phyloP scores from a whole-genome alignment of 2,888 invertebrate species.

The Aphodius sticticus region DNA sequence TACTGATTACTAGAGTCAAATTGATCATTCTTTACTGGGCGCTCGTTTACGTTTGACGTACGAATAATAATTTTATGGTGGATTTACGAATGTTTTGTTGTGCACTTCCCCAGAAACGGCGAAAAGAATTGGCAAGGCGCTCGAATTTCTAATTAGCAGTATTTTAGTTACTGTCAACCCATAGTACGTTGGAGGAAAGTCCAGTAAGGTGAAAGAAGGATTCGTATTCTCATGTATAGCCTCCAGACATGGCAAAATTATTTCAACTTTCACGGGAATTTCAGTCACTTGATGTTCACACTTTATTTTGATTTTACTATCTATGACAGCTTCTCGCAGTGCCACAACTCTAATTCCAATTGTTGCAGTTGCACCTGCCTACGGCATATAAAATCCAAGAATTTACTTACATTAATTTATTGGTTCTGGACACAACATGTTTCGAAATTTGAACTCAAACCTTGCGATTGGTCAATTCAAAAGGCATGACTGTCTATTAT shows the following conservation, averaged over 20 bases:
- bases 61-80: neutral
- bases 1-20: no score
- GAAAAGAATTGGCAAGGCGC: constrained; percentile 6
- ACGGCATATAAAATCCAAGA: neutral
- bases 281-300: constrained; percentile 9
- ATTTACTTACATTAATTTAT: no score
- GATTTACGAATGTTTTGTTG: constrained; percentile 10
- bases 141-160: constrained; percentile 19
- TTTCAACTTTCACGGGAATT: neutral
- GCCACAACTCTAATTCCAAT: neutral
- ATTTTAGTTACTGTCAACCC: neutral
- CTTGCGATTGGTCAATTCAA: no score
- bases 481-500: no score
- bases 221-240: constrained; percentile 14
- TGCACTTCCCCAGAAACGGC: neutral
- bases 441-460: no score
- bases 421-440: no score
- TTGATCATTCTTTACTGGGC: no score
- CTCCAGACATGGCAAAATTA: constrained; percentile 7
- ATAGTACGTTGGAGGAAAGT: constrained; percentile 19
- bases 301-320: neutral
- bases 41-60: neutral
- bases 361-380: neutral
- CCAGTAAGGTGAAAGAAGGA: neutral
- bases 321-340: neutral